Conservation (phyloP, 1,140 invertebrate genomes). For the Aphelinus certus region DNA sequence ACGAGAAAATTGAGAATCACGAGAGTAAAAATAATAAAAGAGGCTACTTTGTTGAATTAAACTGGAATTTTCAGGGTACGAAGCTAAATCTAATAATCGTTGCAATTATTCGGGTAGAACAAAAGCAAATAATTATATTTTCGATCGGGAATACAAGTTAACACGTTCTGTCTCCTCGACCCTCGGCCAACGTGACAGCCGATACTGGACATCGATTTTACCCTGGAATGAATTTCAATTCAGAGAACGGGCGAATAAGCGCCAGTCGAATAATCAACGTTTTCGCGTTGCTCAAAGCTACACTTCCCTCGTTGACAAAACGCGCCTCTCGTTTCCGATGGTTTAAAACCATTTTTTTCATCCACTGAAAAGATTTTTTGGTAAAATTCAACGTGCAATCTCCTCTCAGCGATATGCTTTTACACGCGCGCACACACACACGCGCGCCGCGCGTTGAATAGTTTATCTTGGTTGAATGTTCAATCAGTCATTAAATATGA, state of each 20-base stretch:
- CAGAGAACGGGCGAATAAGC: not conserved
- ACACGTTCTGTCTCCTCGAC: not conserved
- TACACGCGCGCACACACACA: no score
- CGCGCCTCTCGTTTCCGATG: no score
- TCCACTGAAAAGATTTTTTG: no score
- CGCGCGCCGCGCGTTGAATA: no score
- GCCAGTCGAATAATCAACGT: conserved; percentile 9
- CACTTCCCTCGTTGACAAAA: not conserved
- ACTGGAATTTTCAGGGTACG: not conserved
- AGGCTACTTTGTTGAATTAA: no score
- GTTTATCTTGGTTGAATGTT: no score
- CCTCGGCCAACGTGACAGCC: not conserved
- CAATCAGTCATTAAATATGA: no score
- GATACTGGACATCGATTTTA: conserved; percentile 7
- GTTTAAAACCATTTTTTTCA: no score
- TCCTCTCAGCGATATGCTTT: no score
- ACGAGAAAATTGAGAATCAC: no score
- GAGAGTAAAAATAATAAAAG: no score
- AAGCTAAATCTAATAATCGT: conserved; percentile 10
- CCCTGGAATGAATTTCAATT: conserved; percentile 19
- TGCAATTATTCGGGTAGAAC: conserved; percentile 21
- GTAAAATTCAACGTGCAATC: no score
- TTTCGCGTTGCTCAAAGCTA: not conserved
- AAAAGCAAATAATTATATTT: conserved; percentile 31
- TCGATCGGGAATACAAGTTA: not conserved